Conservation (phyloP, 2,888 invertebrate genomes). For the Idaea dimidiata region DNA sequence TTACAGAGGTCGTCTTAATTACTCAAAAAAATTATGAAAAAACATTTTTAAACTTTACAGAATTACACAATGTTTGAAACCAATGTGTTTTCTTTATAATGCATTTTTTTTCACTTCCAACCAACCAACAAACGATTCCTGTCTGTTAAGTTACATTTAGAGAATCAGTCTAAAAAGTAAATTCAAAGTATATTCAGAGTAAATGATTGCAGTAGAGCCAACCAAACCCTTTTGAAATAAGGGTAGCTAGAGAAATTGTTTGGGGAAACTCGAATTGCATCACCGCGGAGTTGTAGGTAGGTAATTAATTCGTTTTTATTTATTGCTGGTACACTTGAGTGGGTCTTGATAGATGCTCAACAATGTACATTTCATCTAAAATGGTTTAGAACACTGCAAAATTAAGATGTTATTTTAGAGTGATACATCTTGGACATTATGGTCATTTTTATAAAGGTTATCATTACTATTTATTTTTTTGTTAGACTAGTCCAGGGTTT, state of each 20-base stretch:
- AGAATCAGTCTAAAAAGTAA: neutral
- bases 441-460: no score
- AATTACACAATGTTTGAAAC: no score
- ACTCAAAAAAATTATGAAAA: no score
- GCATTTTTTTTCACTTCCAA: neutral
- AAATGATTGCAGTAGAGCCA: neutral
- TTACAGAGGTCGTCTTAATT: no score
- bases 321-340: constrained; percentile 6
- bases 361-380: neutral
- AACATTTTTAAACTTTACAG: no score
- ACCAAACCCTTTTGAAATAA: constrained; percentile 14
- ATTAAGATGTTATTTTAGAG: no score
- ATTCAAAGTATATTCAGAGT: constrained; percentile 1
- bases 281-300: constrained; percentile 7
- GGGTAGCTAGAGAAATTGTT: constrained; percentile 16
- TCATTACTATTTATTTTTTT: no score
- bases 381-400: no score
- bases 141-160: neutral
- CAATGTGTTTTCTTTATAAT: no score
- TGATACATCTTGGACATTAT: no score
- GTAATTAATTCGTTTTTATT: constrained; percentile 19
- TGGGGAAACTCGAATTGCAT: constrained; percentile 13
- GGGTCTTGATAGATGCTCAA: neutral
- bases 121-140: neutral
- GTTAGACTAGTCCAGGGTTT: no score